These are phyloP conservation scores for Oreochromis grahami DNA, from an alignment of 2,797 vertebrate species.

Conservation along the genomic window DNA sequence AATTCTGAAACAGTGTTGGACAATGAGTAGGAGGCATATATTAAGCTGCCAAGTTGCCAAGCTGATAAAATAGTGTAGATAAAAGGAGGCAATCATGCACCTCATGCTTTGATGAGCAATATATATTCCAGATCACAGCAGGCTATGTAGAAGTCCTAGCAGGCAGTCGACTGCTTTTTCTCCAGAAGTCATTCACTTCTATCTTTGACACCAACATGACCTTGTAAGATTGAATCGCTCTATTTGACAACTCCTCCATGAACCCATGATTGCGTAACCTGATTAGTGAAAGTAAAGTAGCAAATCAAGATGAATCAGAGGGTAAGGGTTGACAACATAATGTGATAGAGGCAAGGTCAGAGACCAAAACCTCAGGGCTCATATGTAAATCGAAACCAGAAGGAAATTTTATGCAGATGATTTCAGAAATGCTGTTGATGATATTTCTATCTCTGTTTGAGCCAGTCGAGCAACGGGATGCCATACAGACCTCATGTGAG, in stretches of 20 bases:
- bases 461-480: background rate
- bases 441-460: background rate
- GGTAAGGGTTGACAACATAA: background rate
- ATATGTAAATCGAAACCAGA: background rate
- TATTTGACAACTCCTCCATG: constrained; percentile 7
- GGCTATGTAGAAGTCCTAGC: constrained; percentile 1
- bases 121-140: constrained; percentile 18
- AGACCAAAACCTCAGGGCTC: background rate
- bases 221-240: constrained; percentile 38
- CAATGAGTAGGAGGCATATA: constrained; percentile 53
- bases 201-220: constrained; percentile 13
- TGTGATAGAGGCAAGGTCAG: constrained; percentile 27
- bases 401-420: constrained; percentile 16
- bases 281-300: constrained; percentile 36
- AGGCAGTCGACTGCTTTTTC: background rate
- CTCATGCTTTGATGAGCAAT: constrained; percentile 37
- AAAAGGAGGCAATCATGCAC: constrained; percentile 50
- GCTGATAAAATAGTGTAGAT: constrained; percentile 56
- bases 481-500: background rate
- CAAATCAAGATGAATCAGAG: constrained; percentile 27
- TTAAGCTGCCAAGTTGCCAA: constrained; percentile 51
- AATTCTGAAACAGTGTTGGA: constrained; percentile 57
- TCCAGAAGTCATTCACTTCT: background rate
- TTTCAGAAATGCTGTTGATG: constrained; percentile 3
- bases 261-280: constrained; percentile 18